Evolutionary conservation across 2,888 invertebrate species (phyloP), one percentile per base, ranked within the genome.

Genomic region (Melangyna quadrimaculata): DNA sequence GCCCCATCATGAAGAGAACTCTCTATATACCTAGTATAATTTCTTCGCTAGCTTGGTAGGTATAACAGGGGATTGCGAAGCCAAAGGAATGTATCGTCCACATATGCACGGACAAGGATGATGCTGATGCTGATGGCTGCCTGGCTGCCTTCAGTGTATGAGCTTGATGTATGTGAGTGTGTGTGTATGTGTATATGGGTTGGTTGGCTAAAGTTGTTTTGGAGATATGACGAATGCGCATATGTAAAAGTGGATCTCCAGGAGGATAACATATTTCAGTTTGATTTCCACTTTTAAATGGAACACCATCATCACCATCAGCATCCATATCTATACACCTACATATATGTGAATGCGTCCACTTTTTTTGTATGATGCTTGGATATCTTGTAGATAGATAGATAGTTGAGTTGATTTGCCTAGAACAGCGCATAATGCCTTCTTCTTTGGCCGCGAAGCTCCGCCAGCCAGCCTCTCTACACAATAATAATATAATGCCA

Each of bases 221-320:
- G 48, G 73, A 73, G 86, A 81, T 78, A 73, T 86, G 86, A 86
- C 86, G 86, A 86, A 86, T 86, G 86, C 86, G 86, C 86, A 86
- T 86, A 86, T 86, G 86, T 86, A 86, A 81, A 78, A 72, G 78
- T 65, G 81, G 86, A 86, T 86, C 86, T 70, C 81, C 67, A 78
- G 67, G 32, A 67, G 67, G 86, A 86, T 86, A 86, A 86, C 86
- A 86, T 81, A 86, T 81, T 86, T 86, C 86, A 77, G 71, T 79
- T 84, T 84, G 79, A 53, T 84, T 79, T 69, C 74, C 65, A 73
- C 79, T 72, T 79, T 71, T 78, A 84, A 67, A 79, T 74, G 65
- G 74, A 53, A 73, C 72, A 67, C 51, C 71, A 69, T 48, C 63
- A 45, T 45, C 63, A 73, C 14, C 45, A 10, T 29, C 57, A 51